phyloP scores from a whole-genome alignment of 2,888 invertebrate species.

The Kryphioiulus occultus region DNA sequence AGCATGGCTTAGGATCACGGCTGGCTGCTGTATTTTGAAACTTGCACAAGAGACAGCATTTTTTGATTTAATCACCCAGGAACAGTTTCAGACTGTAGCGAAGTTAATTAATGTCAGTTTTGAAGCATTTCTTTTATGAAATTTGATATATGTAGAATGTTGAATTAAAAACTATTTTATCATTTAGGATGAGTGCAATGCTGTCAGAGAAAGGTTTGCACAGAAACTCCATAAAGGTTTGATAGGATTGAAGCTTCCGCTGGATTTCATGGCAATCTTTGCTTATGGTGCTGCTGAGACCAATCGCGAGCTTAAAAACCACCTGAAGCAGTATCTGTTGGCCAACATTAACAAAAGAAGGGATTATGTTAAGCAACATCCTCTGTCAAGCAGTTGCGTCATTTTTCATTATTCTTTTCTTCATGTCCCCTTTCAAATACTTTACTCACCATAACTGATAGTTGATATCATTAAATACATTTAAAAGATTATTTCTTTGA shows the following conservation, averaged over 20 bases:
- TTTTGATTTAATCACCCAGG: constrained; percentile 91
- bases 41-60: constrained; percentile 97
- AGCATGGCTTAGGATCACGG: constrained; percentile 89
- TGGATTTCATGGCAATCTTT: constrained; percentile 97
- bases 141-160: neutral
- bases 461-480: no score
- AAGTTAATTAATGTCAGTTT: constrained; percentile 79
- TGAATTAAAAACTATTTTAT: neutral
- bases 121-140: neutral
- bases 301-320: constrained; percentile 73
- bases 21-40: constrained; percentile 95
- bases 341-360: constrained; percentile 86
- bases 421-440: constrained; percentile 56
- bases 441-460: no score
- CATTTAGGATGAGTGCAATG: constrained; percentile 63
- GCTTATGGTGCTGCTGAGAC: constrained; percentile 88
- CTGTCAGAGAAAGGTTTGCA: constrained; percentile 89
- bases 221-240: constrained; percentile 91
- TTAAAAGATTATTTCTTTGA: no score
- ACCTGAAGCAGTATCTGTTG: constrained; percentile 77
- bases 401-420: constrained; percentile 46
- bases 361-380: constrained; percentile 80
- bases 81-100: constrained; percentile 93
- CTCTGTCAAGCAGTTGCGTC: constrained; percentile 60
- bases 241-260: constrained; percentile 72